These are phyloP conservation scores for Sebastes kiyomatsui DNA, from an alignment of 2,797 vertebrate species.

Conservation along the genomic window DNA sequence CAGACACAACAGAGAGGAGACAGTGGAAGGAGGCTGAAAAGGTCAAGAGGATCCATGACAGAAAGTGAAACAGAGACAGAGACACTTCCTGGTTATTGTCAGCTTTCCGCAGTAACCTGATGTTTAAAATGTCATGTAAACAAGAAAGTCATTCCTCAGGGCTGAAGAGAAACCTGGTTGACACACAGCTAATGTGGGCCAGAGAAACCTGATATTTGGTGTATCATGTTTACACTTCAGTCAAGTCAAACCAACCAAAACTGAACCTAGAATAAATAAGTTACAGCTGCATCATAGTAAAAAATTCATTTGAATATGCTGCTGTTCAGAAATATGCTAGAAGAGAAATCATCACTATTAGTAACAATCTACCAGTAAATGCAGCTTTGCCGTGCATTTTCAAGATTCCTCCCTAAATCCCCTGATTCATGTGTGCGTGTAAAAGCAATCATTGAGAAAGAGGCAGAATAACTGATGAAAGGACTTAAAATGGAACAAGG, in stretches of 20 bases:
- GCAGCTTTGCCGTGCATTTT: neutral
- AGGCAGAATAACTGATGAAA: conserved; percentile 20
- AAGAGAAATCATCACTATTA: neutral
- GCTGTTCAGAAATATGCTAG: neutral
- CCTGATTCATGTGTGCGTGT: neutral
- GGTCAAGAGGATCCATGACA: neutral
- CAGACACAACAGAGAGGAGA: neutral
- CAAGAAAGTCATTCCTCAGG: neutral
- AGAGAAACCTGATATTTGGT: neutral
- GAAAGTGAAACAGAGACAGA: neutral
- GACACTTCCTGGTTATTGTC: neutral
- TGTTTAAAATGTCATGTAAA: neutral
- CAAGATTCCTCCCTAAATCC: conserved; percentile 7
- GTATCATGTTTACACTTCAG: neutral
- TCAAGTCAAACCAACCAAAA: neutral
- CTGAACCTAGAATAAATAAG: neutral
- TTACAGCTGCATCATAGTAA: neutral
- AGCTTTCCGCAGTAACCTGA: neutral
- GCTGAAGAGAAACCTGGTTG: neutral
- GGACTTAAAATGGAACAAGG: conserved; percentile 39
- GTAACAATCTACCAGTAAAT: neutral
- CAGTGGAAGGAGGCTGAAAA: neutral
- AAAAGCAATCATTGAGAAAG: neutral
- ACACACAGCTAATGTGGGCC: neutral
- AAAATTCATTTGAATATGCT: neutral